phyloP scores from a whole-genome alignment of 37 sponge, comb jelly and placozoan genomes.

The Spongia lamella region DNA sequence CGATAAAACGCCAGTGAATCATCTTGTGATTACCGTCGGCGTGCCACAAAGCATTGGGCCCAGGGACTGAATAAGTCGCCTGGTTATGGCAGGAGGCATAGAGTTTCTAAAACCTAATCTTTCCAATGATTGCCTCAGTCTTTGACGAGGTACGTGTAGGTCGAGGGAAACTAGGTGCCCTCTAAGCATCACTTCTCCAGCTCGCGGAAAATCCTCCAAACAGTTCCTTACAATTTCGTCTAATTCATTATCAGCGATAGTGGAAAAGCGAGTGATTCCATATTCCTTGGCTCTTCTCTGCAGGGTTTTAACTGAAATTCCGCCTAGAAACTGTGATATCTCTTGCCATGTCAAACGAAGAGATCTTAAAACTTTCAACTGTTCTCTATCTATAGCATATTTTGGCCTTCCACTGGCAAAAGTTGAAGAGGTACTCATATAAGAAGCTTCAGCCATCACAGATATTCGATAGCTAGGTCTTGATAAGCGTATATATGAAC shows the following conservation, averaged over 20 bases:
- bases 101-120: too few species aligned
- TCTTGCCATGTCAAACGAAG: conserved; percentile 9
- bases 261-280: not conserved
- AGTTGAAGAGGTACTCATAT: too few species aligned
- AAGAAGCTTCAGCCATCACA: too few species aligned
- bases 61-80: too few species aligned
- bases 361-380: not conserved
- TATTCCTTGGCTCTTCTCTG: conserved; percentile 20
- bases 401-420: conserved; percentile 31
- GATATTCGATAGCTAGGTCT: too few species aligned
- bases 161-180: conserved; percentile 3
- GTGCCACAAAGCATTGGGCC: too few species aligned
- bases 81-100: too few species aligned
- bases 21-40: too few species aligned
- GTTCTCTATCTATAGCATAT: conserved; percentile 1
- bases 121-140: not conserved
- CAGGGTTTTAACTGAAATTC: conserved; percentile 11
- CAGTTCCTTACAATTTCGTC: not conserved
- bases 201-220: not conserved
- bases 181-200: conserved; percentile 23
- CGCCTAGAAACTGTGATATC: not conserved
- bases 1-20: too few species aligned
- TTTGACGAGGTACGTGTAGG: not conserved
- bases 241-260: conserved; percentile 4
- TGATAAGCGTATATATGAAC: too few species aligned